phyloP scores from a whole-genome alignment of 2,113 vertebrate genomes.

The Pluvianellus socialis region DNA sequence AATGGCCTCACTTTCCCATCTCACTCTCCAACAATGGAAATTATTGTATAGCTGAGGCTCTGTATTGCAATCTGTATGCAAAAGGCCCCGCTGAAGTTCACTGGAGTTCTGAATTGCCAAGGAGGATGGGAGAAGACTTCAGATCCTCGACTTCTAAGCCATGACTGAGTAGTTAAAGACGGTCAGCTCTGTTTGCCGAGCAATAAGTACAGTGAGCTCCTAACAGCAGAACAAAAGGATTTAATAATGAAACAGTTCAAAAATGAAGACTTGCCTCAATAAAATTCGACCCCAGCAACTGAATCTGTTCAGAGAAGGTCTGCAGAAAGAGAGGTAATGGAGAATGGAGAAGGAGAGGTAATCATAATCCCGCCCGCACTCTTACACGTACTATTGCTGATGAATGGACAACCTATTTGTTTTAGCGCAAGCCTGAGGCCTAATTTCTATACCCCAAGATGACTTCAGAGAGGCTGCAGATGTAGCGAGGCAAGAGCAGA shows the following conservation, averaged over 20 bases:
- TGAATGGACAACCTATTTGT: background rate
- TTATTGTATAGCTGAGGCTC: background rate
- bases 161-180: background rate
- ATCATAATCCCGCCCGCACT: background rate
- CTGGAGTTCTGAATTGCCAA: background rate
- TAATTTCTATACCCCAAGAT: background rate
- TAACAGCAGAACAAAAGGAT: background rate
- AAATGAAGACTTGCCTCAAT: background rate
- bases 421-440: background rate
- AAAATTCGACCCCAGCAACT: fast-evolving
- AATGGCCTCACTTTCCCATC: background rate
- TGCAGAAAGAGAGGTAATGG: background rate
- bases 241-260: background rate
- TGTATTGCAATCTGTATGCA: background rate
- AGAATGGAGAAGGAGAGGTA: background rate
- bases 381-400: background rate
- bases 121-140: background rate
- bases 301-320: background rate
- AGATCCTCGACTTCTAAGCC: background rate
- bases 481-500: background rate
- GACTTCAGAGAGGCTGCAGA: background rate
- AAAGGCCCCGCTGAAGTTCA: background rate
- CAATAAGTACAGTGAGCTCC: background rate
- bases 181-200: background rate
- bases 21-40: background rate